Percentiles rank a stretch among this genome's conserved stretches.
phyloP scores from a whole-genome alignment of 1,140 invertebrate species.

The Teleogryllus occipitalis region DNA sequence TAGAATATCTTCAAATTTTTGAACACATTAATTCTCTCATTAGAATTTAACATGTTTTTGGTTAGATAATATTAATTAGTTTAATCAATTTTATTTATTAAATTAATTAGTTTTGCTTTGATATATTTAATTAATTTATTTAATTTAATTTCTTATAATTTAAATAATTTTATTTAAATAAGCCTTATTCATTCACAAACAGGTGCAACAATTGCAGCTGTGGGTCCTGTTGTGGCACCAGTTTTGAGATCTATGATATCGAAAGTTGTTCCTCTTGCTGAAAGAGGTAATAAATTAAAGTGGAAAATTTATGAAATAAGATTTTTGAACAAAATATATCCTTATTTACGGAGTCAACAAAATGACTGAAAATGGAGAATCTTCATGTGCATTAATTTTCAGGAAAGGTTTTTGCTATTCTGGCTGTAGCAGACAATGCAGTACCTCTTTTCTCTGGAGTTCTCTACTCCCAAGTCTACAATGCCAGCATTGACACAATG shows the following conservation, averaged over 20 bases:
- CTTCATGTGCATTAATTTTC: slow-evolving; percentile 26
- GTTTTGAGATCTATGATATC: slow-evolving; percentile 65
- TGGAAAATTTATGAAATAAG: too few relatives aligned
- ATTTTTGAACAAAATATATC: too few relatives aligned
- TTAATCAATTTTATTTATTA: too few relatives aligned
- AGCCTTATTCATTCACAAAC: slow-evolving; percentile 14
- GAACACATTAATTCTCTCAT: too few relatives aligned
- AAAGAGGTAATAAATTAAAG: slow-evolving; percentile 47
- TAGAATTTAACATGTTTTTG: too few relatives aligned
- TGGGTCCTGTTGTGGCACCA: slow-evolving; percentile 64
- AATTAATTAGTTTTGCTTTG: too few relatives aligned
- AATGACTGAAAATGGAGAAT: neutral
- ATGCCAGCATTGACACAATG: slow-evolving; percentile 46
- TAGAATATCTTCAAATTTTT: too few relatives aligned
- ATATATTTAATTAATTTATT: neutral
- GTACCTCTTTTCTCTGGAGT: slow-evolving; percentile 59
- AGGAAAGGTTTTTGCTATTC: slow-evolving; percentile 63
- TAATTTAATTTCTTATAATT: slow-evolving; percentile 1
- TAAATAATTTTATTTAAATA: neutral
- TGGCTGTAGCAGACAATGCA: slow-evolving; percentile 67
- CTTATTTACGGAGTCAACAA: neutral
- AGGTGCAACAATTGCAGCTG: slow-evolving; percentile 54
- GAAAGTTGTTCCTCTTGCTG: slow-evolving; percentile 53
- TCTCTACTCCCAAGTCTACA: slow-evolving; percentile 61
- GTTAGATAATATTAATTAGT: too few relatives aligned